Evolutionary conservation across 2,797 vertebrate genomes (phyloP), one percentile per base, ranked within the genome.

Genomic region (Melanogrammus aeglefinus): DNA sequence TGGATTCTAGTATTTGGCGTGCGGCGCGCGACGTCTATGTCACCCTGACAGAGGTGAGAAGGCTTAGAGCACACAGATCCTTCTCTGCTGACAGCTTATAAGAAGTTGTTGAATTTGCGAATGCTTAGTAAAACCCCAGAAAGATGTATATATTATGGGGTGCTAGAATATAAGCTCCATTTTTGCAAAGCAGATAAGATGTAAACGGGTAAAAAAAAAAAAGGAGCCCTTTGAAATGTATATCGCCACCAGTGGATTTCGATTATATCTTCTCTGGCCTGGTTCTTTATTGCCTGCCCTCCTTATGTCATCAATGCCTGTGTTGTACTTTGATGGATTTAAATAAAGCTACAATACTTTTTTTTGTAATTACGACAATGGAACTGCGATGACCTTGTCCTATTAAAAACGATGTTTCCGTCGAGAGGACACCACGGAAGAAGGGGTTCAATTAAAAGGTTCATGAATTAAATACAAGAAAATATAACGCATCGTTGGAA

Each of bases 291-390:
- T 87, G 27, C 79, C 87, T 84, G 92, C 89, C 87, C 91, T 85
- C 91, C 85, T 90, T 92, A 84, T 91, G 91, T 91, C 90, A 90
- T 80, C 85, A 87, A 86, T 88, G 85, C 87, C 86, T 12, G 18
- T 12, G 57, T 66, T 66, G 74, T 78, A 24, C 83, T 79, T 84
- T 91, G 90, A 91, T 81, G 83, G 81, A 83, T 78, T 81, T 69
- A 79, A 81, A 69, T 81, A 76, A 79, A 84, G 80, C 77, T 77
- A 72, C 79, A 82, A 76, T 78, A 77, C 77, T 82, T 86, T 87
- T 87, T 85, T 91, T 91, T 90, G 88, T 72, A 72, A 72, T 72
- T 33, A 83, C 44, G 29, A 77, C 74, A 39, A 74, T 82, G 86
- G 72, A 82, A 87, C 85, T 85, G 80, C 0, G 16, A 79, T 78